Base-by-base conservation (phyloP, 23 tunicate species). In the Diplosoma virens region DNA sequence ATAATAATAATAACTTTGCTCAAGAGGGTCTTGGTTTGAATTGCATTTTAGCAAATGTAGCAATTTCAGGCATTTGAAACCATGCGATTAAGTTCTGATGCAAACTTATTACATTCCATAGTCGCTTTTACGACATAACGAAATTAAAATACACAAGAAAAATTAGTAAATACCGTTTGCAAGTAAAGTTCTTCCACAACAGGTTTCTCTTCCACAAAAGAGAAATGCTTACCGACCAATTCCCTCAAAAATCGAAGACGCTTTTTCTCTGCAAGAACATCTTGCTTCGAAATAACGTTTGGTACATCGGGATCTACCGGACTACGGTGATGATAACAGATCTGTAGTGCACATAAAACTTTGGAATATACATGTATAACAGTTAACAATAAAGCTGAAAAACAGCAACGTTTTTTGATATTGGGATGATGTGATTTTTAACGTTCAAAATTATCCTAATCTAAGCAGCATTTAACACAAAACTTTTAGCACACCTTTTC, bases 221-320 rank as follows among this genome's bases (percentile, higher is more conserved):
- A 60, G 59, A 86, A 79, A 33, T 86, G 84, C 41, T 70, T 28
- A 41, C 17, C 23, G 14, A 86, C 71, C 27, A 71, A 3, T 1
- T 46, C 18, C 29, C 63, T 78, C 37, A 86, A 46, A 33, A 75
- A 5, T 6, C 20, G 37, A 11, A 60, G 46, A 3, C 92, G 84
- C 50, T 79, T 30, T 20, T 58, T 20, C 31, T 70, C 92, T 3
- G 3, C n/a, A 11, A 20, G n/a, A 2, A 45, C 45, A 30, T 60
- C 58, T 30, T 60, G 36, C 21, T 58, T 14, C 25, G 69, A 11
- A 25, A 33, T 32, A 18, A 28, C 11, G 31, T 47, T 66, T 1
- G 84, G 83, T n/a, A 29, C 29, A 52, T 86, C 77, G 17, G 92
- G 84, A 46, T 86, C 75, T 1, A 79, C 92, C 1, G 81, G 73